These are phyloP conservation scores for Caretta caretta DNA, from an alignment of 2,113 vertebrate genomes.

Conservation along the genomic window DNA sequence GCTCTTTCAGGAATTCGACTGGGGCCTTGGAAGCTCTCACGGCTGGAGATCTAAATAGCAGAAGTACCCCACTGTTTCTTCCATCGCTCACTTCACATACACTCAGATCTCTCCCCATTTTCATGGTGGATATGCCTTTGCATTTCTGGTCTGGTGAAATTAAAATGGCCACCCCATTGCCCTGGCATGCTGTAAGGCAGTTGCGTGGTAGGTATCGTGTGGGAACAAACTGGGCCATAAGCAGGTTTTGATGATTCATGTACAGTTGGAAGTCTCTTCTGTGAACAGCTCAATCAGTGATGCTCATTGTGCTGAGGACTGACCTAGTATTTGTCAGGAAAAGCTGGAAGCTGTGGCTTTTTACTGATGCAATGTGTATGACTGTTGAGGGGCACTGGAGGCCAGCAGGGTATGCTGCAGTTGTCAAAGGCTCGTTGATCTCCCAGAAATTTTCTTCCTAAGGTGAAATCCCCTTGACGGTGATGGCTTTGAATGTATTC, in stretches of 20 bases:
- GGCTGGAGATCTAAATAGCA: not conserved
- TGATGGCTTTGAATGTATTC: not conserved
- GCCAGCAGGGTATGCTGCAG: too few relatives aligned
- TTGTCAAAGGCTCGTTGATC: not conserved
- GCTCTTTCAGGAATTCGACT: not conserved
- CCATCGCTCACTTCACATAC: fast-evolving
- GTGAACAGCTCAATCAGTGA: not conserved
- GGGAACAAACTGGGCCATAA: not conserved
- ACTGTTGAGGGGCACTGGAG: not conserved
- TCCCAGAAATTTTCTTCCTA: not conserved
- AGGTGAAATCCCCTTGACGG: not conserved
- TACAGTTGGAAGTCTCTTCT: not conserved
- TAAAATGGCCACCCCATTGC: not conserved
- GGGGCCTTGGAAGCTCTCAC: fast-evolving
- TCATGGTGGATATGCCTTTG: not conserved
- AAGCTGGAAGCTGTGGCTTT: not conserved
- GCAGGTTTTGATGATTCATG: not conserved
- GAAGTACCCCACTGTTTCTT: not conserved
- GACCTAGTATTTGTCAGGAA: too few relatives aligned
- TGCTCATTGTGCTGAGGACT: not conserved
- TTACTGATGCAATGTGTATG: not conserved
- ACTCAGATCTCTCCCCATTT: not conserved
- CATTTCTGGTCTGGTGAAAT: not conserved
- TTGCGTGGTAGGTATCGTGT: not conserved
- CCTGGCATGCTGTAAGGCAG: not conserved